phyloP scores from a whole-genome alignment of 1,140 invertebrate species.

The Armadillidium nasatum region DNA sequence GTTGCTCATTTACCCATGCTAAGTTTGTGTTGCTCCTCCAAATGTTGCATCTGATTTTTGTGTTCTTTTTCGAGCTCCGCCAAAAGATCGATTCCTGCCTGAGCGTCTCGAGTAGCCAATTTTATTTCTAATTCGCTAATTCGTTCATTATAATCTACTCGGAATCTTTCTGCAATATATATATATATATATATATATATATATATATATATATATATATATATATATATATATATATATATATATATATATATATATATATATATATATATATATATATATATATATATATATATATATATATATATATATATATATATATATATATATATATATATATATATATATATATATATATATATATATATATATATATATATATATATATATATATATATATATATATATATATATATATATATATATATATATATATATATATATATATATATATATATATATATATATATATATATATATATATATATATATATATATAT shows the following conservation, averaged over 20 bases:
- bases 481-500: not conserved
- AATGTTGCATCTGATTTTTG: slow-evolving; percentile 40
- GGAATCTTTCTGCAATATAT: slow-evolving; percentile 30
- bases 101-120: slow-evolving; percentile 30
- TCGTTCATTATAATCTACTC: slow-evolving; percentile 35
- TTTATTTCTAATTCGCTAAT: slow-evolving; percentile 32
- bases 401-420: not conserved
- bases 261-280: slow-evolving; percentile 16
- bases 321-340: not conserved
- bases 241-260: not conserved
- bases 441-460: too few relatives aligned
- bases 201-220: not conserved
- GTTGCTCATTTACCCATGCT: slow-evolving; percentile 34
- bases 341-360: not conserved
- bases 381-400: not conserved
- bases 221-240: slow-evolving; percentile 7
- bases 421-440: too few relatives aligned
- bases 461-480: not conserved
- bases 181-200: slow-evolving; percentile 10
- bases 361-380: not conserved
- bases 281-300: not conserved
- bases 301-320: slow-evolving; percentile 1
- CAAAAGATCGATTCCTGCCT: slow-evolving; percentile 28
- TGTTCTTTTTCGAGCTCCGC: slow-evolving; percentile 35
- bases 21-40: slow-evolving; percentile 37